Base-by-base conservation (phyloP, 2,113 vertebrate species). In the Eudorcas thomsonii region DNA sequence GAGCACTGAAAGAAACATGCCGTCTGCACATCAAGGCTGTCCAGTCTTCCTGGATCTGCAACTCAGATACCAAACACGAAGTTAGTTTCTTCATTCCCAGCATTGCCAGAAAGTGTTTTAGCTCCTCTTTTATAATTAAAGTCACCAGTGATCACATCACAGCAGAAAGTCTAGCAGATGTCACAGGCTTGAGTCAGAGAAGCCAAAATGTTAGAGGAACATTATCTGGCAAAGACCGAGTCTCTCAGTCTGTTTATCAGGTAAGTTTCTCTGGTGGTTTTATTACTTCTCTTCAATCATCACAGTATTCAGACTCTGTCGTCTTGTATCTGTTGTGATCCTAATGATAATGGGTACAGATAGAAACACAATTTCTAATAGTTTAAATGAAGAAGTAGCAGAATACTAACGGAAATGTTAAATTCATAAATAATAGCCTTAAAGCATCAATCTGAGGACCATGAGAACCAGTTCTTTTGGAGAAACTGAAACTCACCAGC, bases 1-100 rank as follows among this genome's bases (percentile, higher is more conserved):
- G 0, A 2, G 11, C 25, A 2, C 43, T 30, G 23, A 17, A 30
- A 23, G 6, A 62, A 62, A 10, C 43, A 15, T 0, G 3, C 15
- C 50, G 16, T 28, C 60, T 81, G 33, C 13, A 82, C n/a, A 45
- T 52, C 10, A 7, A 8, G 19, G 52, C 28, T n/a, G 5, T 6
- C 60, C n/a, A n/a, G 6, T 23, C 54, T 74, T 25, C 9, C 21
- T n/a, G 15, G 30, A 74, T 6, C 33, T 39, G 19, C 10, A 57
- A 36, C 50, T 88, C 50, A 43, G 59, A 39, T 25, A 43, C 16
- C 39, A 13, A 26, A 71, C 43, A 43, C 1, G 8, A 92, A 78
- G 50, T 13, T 30, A 19, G 39, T 60, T 60, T 74, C 77, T 43
- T 28, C 55, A 59, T 62, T 83, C 28, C 26, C 11, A 60, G 43